A percentile compares a stretch with the other conserved stretches of the same genome.
These are phyloP conservation scores for Aproaerema taeniolella DNA, from an alignment of 2,888 invertebrate genomes.

Conservation along the genomic window DNA sequence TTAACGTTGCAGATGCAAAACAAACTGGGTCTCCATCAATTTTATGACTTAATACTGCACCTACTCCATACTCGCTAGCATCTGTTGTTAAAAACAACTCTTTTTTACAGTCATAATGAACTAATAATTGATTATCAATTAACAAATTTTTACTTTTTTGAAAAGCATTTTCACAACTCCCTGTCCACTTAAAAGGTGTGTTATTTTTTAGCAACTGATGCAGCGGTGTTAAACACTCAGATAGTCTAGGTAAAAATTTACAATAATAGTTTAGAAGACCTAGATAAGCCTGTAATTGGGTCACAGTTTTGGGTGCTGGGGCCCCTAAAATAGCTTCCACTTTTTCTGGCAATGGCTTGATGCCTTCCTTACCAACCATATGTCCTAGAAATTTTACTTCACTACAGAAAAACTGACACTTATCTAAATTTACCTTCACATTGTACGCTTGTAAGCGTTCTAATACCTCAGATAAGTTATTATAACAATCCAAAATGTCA, in stretches of 20 bases:
- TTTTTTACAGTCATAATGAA: not conserved
- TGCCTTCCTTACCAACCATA: not conserved
- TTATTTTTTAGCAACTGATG: not conserved
- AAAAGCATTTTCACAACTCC: not conserved
- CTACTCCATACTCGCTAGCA: not conserved
- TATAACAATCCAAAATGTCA: not conserved
- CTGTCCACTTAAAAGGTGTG: not conserved
- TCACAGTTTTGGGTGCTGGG: not conserved
- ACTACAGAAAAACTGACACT: not conserved
- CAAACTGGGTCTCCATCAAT: too few relatives aligned
- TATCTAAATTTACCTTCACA: not conserved
- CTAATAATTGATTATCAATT: not conserved
- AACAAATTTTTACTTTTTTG: not conserved
- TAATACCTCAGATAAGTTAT: not conserved
- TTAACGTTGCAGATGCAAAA: slow-evolving; percentile 33
- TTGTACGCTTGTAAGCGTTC: not conserved
- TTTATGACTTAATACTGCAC: not conserved
- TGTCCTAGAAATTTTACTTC: not conserved
- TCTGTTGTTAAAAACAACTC: not conserved
- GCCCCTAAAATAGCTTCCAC: not conserved
- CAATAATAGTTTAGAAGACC: not conserved
- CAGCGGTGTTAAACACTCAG: not conserved
- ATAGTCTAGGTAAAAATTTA: not conserved
- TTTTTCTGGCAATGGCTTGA: not conserved
- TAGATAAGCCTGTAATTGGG: not conserved